A percentile compares a stretch with the other conserved stretches of the same genome.
Evolutionary conservation across 1,140 invertebrate genomes (phyloP).

Genomic region (Ganaspis sp.): DNA sequence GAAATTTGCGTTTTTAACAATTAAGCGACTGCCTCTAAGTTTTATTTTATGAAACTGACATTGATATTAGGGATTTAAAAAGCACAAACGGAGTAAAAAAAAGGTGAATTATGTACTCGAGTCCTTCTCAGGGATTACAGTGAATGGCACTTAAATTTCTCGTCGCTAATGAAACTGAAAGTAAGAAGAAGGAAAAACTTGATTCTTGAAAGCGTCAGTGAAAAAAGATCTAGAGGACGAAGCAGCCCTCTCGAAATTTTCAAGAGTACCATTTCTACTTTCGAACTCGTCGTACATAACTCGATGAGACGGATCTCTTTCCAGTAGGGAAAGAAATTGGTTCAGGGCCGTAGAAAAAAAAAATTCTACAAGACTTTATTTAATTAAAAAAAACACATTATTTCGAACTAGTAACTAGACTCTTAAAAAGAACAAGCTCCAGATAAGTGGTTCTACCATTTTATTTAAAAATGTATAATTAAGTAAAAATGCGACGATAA

Average conservation of each 20-base stretch:
- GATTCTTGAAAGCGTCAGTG: background rate
- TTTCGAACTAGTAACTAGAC: too few species aligned
- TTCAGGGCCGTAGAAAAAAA: background rate
- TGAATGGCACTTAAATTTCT: constrained; percentile 7
- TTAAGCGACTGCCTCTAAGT: too few species aligned
- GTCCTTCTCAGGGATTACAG: background rate
- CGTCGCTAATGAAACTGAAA: background rate
- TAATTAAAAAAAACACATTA: too few species aligned
- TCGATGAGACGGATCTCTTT: background rate
- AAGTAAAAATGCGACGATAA: too few species aligned
- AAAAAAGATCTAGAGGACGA: background rate
- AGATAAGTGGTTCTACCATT: too few species aligned
- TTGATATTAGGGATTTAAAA: background rate
- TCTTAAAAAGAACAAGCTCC: too few species aligned
- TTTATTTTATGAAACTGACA: background rate
- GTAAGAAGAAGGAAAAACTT: background rate
- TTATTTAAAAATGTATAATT: too few species aligned
- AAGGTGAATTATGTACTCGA: background rate
- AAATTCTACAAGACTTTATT: background rate
- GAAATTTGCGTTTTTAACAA: too few species aligned
- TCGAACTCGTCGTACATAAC: background rate
- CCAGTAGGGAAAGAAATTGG: background rate
- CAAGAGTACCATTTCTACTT: background rate
- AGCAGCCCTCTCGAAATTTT: background rate
- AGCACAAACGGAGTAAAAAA: background rate